These are phyloP conservation scores for Dexiosoma caninum DNA, from an alignment of 2,888 invertebrate species.

Conservation along the genomic window DNA sequence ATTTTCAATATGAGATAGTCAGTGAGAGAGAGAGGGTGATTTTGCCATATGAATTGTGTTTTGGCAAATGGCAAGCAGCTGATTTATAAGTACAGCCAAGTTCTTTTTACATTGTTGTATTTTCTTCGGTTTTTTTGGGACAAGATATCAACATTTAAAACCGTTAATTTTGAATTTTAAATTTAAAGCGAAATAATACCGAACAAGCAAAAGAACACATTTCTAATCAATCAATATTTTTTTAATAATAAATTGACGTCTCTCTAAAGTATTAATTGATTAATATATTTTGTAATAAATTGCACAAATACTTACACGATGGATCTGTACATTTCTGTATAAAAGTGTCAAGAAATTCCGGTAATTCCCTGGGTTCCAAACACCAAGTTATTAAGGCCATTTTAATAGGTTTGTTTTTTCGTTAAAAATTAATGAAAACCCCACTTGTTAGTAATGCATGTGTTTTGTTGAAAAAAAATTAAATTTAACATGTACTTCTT, in stretches of 20 bases:
- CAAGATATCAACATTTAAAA: too few species aligned
- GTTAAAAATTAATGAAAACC: background rate
- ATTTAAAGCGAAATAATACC: too few species aligned
- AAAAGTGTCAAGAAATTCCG: slow-evolving; percentile 86
- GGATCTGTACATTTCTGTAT: slow-evolving; percentile 89
- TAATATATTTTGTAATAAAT: too few species aligned
- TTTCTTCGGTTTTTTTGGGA: too few species aligned
- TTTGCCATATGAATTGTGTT: background rate
- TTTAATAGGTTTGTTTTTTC: slow-evolving; percentile 5
- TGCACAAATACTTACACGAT: slow-evolving; percentile 84
- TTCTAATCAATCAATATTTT: too few species aligned
- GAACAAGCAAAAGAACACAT: too few species aligned
- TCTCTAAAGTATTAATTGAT: too few species aligned
- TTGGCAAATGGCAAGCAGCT: slow-evolving; percentile 36
- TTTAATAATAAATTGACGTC: background rate
- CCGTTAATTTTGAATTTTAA: too few species aligned
- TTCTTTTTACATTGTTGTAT: too few species aligned
- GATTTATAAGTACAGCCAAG: slow-evolving; percentile 24
- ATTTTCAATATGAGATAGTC: background rate
- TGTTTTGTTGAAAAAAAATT: background rate
- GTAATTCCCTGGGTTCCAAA: slow-evolving; percentile 86
- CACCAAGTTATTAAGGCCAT: slow-evolving; percentile 83
- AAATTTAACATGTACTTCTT: background rate
- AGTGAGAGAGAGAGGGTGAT: background rate
- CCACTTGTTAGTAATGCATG: slow-evolving; percentile 12